Evolutionary conservation across 2,797 vertebrate genomes (phyloP).

Genomic region (Mormyrops attenuatus): DNA sequence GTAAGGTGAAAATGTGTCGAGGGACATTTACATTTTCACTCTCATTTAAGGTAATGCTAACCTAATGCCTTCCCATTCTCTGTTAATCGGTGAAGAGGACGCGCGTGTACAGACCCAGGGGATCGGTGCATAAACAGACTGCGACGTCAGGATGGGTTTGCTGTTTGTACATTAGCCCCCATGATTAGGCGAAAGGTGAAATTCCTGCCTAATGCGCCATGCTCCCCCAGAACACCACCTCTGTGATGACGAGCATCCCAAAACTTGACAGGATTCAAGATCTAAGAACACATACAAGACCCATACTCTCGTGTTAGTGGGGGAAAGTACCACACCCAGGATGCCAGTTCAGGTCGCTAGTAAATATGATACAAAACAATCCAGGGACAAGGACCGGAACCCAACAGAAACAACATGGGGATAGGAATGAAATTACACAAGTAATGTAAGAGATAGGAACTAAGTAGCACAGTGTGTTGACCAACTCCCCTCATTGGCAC

Average conservation of each 20-base stretch:
- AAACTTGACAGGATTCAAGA: neutral
- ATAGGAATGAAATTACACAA: neutral
- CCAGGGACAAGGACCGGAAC: neutral
- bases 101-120: neutral
- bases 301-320: neutral
- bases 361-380: neutral
- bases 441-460: neutral
- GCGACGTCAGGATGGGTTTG: neutral
- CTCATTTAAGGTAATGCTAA: neutral
- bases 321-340: neutral
- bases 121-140: neutral
- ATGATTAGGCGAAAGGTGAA: neutral
- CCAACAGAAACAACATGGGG: neutral
- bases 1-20: neutral
- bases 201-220: neutral
- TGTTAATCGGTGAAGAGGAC: neutral
- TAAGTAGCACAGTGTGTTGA: neutral
- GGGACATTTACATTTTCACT: conserved; percentile 5
- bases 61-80: neutral
- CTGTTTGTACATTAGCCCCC: neutral
- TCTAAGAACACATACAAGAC: neutral
- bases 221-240: neutral
- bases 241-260: neutral
- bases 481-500: neutral
- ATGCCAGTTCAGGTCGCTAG: neutral